Conservation (phyloP, 2,113 vertebrate genomes). For the Anarrhichthys ocellatus region DNA sequence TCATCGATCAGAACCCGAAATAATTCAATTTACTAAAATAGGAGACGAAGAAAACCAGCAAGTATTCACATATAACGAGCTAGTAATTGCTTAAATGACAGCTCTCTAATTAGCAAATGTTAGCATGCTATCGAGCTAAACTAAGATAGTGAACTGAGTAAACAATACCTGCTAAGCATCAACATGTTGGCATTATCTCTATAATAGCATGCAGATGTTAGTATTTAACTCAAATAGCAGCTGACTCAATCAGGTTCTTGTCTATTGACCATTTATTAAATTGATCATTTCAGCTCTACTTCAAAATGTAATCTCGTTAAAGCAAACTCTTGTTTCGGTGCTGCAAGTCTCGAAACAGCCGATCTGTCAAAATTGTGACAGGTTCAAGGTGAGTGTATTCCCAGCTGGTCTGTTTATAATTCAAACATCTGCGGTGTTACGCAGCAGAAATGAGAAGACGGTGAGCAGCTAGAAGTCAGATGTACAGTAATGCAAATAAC, state of each 20-base stretch:
- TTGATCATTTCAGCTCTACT: not conserved
- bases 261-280: not conserved
- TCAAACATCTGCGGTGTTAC: slow-evolving; percentile 39
- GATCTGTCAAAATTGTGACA: slow-evolving; percentile 33
- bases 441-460: slow-evolving; percentile 12
- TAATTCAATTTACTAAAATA: not conserved
- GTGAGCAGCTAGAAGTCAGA: slow-evolving; percentile 28
- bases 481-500: slow-evolving; percentile 25
- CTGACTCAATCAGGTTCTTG: not conserved
- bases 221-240: not conserved
- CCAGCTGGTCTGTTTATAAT: slow-evolving; percentile 36
- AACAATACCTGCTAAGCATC: not conserved
- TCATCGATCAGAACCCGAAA: not conserved
- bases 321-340: slow-evolving; percentile 19
- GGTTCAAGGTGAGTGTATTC: slow-evolving; percentile 41
- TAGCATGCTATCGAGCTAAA: not conserved
- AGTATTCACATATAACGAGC: not conserved
- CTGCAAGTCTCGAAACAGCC: slow-evolving; percentile 5
- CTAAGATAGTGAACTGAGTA: not conserved
- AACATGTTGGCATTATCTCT: not conserved
- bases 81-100: not conserved
- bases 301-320: not conserved
- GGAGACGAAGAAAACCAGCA: not conserved
- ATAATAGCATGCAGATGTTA: not conserved
- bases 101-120: not conserved